Evolutionary conservation across 2,888 invertebrate genomes (phyloP).

Genomic region (Xylota sylvarum): DNA sequence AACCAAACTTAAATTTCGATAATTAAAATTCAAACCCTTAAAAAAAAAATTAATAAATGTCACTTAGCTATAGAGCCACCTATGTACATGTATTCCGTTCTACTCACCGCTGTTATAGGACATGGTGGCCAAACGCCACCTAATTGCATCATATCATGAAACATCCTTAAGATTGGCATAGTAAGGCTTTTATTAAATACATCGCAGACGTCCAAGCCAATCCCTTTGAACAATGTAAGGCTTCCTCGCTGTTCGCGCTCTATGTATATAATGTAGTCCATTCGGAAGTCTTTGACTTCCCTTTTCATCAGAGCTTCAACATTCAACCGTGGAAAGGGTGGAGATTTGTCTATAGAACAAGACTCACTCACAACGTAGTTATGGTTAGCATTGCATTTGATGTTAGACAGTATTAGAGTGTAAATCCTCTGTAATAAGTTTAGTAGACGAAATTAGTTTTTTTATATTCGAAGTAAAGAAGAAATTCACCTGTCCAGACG

Average conservation of each 20-base stretch:
- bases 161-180: background rate
- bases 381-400: background rate
- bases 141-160: background rate
- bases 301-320: background rate
- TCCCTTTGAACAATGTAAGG: background rate
- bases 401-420: background rate
- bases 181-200: background rate
- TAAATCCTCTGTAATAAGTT: background rate
- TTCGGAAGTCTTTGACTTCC: background rate
- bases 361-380: background rate
- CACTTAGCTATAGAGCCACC: background rate
- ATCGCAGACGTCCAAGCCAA: background rate
- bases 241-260: background rate
- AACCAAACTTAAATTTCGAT: background rate
- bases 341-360: background rate
- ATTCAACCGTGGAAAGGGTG: background rate
- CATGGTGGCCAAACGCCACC: background rate
- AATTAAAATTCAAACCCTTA: background rate
- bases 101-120: background rate
- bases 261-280: background rate
- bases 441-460: no score
- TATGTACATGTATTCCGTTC: background rate
- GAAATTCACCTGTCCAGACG: no score
- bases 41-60: background rate
- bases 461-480: no score